Conservation (phyloP, 92 coral and sea anemone species). For the Porites evermanni region DNA sequence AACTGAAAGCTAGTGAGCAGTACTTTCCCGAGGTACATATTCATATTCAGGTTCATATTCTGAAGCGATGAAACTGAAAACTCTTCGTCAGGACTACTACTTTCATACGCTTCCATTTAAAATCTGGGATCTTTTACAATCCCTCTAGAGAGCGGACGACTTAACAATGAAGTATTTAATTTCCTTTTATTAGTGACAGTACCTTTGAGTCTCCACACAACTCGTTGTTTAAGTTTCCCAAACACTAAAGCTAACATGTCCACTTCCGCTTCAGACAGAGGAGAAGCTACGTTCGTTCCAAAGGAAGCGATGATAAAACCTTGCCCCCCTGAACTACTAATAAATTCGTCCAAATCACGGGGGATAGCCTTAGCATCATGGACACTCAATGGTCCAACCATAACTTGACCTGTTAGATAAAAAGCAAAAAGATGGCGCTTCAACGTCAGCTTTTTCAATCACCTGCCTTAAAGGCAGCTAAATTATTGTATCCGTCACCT, state of each 20-base stretch:
- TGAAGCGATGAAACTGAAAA: too few relatives aligned
- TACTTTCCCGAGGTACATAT: too few relatives aligned
- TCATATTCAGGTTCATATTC: too few relatives aligned
- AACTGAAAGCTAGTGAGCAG: too few relatives aligned
- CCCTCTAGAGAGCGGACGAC: not conserved
- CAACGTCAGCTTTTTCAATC: not conserved
- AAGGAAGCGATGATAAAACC: constrained; percentile 73
- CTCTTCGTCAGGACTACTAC: too few relatives aligned
- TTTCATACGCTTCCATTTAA: too few relatives aligned
- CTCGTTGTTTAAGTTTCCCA: constrained; percentile 68
- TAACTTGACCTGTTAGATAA: not conserved
- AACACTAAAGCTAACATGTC: constrained; percentile 70
- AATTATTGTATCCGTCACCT: too few relatives aligned
- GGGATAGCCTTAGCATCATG: constrained; percentile 20
- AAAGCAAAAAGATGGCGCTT: not conserved
- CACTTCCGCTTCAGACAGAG: constrained; percentile 33
- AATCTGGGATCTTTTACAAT: not conserved
- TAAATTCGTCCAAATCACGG: constrained; percentile 34
- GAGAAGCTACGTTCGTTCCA: constrained; percentile 61
- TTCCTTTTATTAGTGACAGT: not conserved
- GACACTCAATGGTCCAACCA: constrained; percentile 41
- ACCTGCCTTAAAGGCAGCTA: not conserved
- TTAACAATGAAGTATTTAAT: too few relatives aligned
- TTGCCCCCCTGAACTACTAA: constrained; percentile 44
- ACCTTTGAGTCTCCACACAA: constrained; percentile 76